phyloP scores from a whole-genome alignment of 2,113 vertebrate genomes.

The Rhizomys pruinosus region DNA sequence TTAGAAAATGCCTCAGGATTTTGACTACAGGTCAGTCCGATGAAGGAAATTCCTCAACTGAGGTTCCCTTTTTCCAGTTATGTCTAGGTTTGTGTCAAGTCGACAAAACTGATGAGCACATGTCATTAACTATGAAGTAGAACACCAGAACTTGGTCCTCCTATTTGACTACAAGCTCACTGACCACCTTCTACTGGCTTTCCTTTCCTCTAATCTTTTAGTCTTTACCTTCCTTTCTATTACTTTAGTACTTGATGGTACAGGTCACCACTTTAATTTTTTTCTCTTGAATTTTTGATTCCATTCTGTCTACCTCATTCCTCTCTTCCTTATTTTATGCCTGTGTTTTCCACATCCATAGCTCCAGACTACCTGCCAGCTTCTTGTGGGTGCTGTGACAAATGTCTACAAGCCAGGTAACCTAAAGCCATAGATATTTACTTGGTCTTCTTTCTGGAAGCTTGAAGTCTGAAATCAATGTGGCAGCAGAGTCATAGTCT shows the following conservation, averaged over 20 bases:
- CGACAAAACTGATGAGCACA: too few relatives aligned
- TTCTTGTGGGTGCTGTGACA: neutral
- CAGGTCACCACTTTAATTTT: neutral
- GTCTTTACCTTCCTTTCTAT: neutral
- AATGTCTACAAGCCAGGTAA: neutral
- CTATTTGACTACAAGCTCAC: neutral
- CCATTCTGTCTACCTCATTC: neutral
- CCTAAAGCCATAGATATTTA: neutral
- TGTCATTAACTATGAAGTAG: neutral
- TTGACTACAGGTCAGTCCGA: too few relatives aligned
- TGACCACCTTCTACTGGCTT: neutral
- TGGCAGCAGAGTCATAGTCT: accelerated
- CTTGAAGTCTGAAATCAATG: neutral
- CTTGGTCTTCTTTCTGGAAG: neutral
- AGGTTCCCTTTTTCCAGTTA: too few relatives aligned
- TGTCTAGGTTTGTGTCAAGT: too few relatives aligned
- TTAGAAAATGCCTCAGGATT: too few relatives aligned
- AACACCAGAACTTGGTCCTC: neutral
- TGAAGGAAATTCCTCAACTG: too few relatives aligned
- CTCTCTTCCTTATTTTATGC: neutral
- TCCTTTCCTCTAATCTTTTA: neutral
- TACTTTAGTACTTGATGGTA: neutral
- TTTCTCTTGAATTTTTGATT: neutral
- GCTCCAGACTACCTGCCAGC: neutral
- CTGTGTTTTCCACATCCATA: neutral